Evolutionary conservation across 2,797 vertebrate species (phyloP).

Genomic region (Paguma larvata): DNA sequence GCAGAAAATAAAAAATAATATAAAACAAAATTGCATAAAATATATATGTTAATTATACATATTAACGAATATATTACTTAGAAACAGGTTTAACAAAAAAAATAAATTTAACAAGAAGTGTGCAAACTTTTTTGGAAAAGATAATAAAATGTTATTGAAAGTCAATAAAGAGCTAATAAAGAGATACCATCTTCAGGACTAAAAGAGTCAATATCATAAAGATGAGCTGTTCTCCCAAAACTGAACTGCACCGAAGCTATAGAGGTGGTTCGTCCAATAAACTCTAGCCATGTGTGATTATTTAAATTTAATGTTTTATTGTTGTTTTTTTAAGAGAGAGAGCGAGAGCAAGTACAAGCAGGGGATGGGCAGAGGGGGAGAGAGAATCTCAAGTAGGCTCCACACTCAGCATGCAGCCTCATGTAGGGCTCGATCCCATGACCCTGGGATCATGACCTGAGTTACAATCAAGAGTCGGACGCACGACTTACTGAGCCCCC

Average conservation of each 20-base stretch:
- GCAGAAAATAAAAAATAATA: not conserved
- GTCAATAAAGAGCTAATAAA: not conserved
- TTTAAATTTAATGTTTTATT: not conserved
- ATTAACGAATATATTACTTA: not conserved
- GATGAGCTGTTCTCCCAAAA: not conserved
- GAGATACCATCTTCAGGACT: not conserved
- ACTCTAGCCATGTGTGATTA: not conserved
- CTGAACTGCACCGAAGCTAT: not conserved
- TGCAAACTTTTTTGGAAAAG: not conserved
- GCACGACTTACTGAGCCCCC: no score
- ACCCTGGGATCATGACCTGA: no score
- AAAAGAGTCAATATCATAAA: not conserved
- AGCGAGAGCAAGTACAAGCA: no score
- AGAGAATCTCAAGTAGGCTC: no score
- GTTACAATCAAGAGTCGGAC: no score
- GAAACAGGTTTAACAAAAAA: not conserved
- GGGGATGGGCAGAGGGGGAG: no score
- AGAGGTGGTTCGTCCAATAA: not conserved
- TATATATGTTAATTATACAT: no score
- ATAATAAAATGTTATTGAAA: not conserved
- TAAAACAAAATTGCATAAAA: not conserved
- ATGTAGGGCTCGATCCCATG: no score
- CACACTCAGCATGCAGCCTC: no score
- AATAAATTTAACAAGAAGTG: not conserved
- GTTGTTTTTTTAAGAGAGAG: no score